Evolutionary conservation across 2,113 vertebrate genomes (phyloP), one percentile per base, ranked within the genome.

Genomic region (Platysteira castanea): DNA sequence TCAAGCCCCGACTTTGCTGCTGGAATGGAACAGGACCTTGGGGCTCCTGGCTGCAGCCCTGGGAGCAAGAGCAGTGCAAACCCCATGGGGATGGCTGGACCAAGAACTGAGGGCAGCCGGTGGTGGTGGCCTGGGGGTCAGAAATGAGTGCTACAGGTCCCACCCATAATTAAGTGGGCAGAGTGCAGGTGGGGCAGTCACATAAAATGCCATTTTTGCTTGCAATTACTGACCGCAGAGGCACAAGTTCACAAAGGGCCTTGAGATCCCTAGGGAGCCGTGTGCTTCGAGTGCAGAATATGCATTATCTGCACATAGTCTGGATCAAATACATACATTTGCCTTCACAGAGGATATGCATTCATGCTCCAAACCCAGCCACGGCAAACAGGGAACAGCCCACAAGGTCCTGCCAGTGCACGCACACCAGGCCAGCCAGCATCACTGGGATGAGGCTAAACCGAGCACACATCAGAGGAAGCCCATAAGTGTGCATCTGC

Each of bases 171-270:
- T 30, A 69, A 69, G 37, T 6, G 22, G 64, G 73, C 6, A 69
- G 54, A 44, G 35, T 12, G 49, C 60, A 87, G 61, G 69, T 42
- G 56, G 44, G 70, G 42, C n/a, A 54, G 18, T 27, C 65, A 54
- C 39, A 24, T 4, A 37, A 84, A 84, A 60, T 15, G 3, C 27
- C 33, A n/a, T 42, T 87, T 69, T 37, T 49, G 56, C 41, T 27
- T 3, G 28, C 69, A 74, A 42, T n/a, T 60, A 39, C 22, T 0
- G 0, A 23, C n/a, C 27, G 41, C 41, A 69, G 63, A 49, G 8
- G 31, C 37, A 15, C 12, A 30, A 17, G 44, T 28, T 73, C 54
- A 39, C 50, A 54, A 52, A 42, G 7, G 37, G 19, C 46, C 35
- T 18, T 22, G 50, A 56, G 71, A 46, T 39, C n/a, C 13, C 37